phyloP scores from a whole-genome alignment of 2,113 vertebrate genomes.

The Cnemophilus loriae region DNA sequence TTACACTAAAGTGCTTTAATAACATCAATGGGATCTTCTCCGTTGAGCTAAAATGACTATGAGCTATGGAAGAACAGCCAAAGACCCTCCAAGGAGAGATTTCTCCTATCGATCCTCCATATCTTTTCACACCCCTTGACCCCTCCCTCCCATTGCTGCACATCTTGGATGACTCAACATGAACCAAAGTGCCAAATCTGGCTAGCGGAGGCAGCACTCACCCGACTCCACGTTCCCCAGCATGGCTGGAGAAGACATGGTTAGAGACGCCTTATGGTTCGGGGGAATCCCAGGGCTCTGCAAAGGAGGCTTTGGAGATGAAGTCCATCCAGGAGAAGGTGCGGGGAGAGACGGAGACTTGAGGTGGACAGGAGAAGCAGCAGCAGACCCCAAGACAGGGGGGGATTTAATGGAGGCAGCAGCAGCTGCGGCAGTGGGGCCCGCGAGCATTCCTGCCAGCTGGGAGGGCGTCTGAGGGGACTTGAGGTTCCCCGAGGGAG shows the following conservation, averaged over 20 bases:
- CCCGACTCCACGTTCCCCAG: slow-evolving; percentile 90
- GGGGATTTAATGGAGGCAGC: slow-evolving; percentile 96
- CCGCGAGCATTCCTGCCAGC: slow-evolving; percentile 93
- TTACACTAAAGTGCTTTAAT: not conserved
- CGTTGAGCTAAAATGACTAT: not conserved
- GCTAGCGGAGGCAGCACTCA: slow-evolving; percentile 28
- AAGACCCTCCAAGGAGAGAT: not conserved
- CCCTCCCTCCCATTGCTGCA: not conserved
- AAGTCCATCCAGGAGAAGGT: slow-evolving; percentile 96
- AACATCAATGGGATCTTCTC: not conserved
- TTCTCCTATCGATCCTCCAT: not conserved
- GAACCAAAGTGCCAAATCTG: fast-evolving
- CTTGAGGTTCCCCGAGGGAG: slow-evolving; percentile 96
- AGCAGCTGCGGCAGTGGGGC: slow-evolving; percentile 83
- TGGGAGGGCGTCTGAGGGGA: slow-evolving; percentile 98
- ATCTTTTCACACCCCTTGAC: not conserved
- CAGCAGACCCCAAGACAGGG: slow-evolving; percentile 95
- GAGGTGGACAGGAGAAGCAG: slow-evolving; percentile 98
- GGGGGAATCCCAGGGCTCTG: slow-evolving; percentile 96
- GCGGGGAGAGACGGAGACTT: slow-evolving; percentile 97
- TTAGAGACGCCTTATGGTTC: slow-evolving; percentile 87
- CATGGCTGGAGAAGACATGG: slow-evolving; percentile 96
- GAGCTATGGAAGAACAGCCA: not conserved
- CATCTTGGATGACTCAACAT: fast-evolving
- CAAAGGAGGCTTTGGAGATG: slow-evolving; percentile 96